phyloP scores from a whole-genome alignment of 2,797 vertebrate species.

The Gallinago stenura region DNA sequence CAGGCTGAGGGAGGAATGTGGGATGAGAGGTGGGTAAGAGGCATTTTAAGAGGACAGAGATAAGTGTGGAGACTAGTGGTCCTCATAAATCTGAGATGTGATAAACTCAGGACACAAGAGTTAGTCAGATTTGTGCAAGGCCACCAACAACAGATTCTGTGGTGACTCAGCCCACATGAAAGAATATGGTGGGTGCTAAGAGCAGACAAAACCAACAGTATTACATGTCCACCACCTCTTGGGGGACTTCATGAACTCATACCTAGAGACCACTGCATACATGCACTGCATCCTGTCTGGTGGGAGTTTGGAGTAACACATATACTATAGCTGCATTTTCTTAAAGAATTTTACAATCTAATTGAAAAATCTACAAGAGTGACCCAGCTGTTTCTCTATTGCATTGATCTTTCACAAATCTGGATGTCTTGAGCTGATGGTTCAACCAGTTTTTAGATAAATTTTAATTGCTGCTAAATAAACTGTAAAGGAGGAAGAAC shows the following conservation, averaged over 20 bases:
- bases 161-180: neutral
- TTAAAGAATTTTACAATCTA: neutral
- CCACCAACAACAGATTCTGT: neutral
- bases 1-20: neutral
- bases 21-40: fast-evolving
- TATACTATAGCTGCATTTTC: neutral
- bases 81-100: neutral
- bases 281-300: neutral
- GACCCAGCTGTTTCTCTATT: neutral
- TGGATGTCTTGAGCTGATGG: neutral
- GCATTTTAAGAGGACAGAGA: neutral
- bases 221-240: neutral
- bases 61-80: neutral
- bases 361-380: neutral
- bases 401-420: neutral
- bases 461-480: neutral
- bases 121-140: neutral
- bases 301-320: neutral
- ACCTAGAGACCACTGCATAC: neutral
- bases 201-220: neutral
- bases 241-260: neutral
- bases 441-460: neutral
- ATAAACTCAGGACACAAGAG: neutral
- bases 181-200: neutral
- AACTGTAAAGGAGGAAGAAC: neutral